Evolutionary conservation across 2,113 vertebrate species (phyloP).

Genomic region (Plecotus auritus): DNA sequence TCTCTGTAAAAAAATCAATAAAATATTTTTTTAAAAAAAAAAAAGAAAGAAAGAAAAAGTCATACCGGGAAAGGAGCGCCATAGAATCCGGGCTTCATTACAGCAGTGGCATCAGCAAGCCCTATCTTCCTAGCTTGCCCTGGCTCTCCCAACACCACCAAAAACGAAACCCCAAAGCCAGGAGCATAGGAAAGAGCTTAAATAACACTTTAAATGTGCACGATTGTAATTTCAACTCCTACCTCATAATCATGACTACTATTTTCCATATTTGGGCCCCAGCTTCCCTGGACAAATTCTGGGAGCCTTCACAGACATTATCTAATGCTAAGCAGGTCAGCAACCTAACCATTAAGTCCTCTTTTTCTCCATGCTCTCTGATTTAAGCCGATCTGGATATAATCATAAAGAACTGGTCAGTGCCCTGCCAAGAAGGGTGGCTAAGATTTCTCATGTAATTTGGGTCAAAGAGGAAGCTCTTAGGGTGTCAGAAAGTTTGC

Average conservation of each 20-base stretch:
- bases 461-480: constrained; percentile 41
- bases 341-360: constrained; percentile 50
- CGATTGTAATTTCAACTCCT: constrained; percentile 14
- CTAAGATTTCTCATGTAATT: constrained; percentile 12
- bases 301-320: constrained; percentile 57
- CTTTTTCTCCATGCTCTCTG: neutral
- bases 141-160: neutral
- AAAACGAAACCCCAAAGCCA: constrained; percentile 6
- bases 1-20: too few species aligned
- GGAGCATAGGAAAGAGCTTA: constrained; percentile 18
- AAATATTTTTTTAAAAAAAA: too few species aligned
- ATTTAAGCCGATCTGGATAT: constrained; percentile 35
- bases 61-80: neutral
- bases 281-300: constrained; percentile 8
- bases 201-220: neutral
- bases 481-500: neutral
- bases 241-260: constrained; percentile 56
- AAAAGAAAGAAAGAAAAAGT: neutral
- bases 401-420: constrained; percentile 41
- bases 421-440: neutral
- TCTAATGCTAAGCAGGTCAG: constrained; percentile 60
- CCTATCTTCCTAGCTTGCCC: neutral
- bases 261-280: constrained; percentile 52
- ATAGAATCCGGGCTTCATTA: neutral
- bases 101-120: neutral